A percentile compares a stretch with the other conserved stretches of the same genome.
Conservation (phyloP, 2,113 vertebrate genomes). For the Sinocyclocheilus anshuiensis region DNA sequence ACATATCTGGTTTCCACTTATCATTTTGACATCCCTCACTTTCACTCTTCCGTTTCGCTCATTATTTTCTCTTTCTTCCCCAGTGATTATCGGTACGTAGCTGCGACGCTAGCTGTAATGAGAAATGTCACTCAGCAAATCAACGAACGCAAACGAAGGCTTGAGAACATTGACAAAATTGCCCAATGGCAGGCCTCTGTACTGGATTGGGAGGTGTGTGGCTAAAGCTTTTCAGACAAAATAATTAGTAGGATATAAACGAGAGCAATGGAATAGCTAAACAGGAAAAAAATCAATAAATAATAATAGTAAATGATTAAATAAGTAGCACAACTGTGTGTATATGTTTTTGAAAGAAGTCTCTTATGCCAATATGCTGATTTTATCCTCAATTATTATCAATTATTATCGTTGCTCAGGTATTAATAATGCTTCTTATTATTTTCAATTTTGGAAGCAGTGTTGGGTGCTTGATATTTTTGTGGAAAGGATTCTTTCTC, state of each 20-base stretch:
- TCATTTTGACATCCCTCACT: slow-evolving; percentile 7
- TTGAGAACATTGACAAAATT: slow-evolving; percentile 99
- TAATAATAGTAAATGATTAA: no score
- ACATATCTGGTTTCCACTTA: slow-evolving; percentile 22
- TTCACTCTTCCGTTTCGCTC: slow-evolving; percentile 22
- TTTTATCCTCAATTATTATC: neutral
- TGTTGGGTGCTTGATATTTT: no score
- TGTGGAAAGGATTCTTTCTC: neutral
- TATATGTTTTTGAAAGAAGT: neutral
- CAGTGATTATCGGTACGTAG: slow-evolving; percentile 98
- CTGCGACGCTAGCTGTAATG: slow-evolving; percentile 96
- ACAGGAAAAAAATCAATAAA: neutral
- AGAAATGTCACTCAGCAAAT: slow-evolving; percentile 99
- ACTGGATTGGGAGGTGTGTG: slow-evolving; percentile 96
- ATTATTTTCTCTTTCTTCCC: slow-evolving; percentile 24
- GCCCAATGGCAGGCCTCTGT: slow-evolving; percentile 99
- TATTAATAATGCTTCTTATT: no score
- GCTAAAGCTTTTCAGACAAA: neutral
- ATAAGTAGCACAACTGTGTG: neutral
- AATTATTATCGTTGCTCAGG: no score
- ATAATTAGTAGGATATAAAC: neutral
- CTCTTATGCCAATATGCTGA: neutral
- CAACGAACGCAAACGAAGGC: slow-evolving; percentile 94
- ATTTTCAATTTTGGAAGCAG: no score
- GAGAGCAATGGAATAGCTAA: neutral